Evolutionary conservation across 1,140 invertebrate genomes (phyloP), one percentile per base, ranked within the genome.

Genomic region (Rhagoletis zephyria): DNA sequence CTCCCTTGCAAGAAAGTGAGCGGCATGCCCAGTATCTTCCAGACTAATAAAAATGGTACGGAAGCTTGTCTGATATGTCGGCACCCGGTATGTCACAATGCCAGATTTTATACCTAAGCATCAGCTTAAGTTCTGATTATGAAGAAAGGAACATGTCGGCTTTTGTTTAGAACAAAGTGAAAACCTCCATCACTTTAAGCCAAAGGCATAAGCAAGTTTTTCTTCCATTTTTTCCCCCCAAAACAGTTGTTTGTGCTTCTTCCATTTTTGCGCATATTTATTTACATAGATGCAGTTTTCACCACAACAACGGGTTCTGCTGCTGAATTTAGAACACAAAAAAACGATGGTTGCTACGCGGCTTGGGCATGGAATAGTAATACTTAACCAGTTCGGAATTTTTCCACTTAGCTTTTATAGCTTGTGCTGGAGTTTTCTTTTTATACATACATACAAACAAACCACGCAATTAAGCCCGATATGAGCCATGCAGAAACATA

Each of bases 231-330:
- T 16, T 63, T 63, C 16, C 61, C 12, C 30, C 30, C 30, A 30
- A 30, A 30, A 30, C 30, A 30, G 30, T 30, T 30, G 30, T 30
- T 30, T 30, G 30, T 30, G 30, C 30, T 30, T 30, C 30, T 14
- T 42, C 51, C 10, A 10, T 5, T 56, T 56, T n/a, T 64, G 14
- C 6, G 19, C n/a, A 64, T 64, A 74, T 74, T 74, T 74, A 30
- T 30, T 30, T 30, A 30, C 30, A 30, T 30, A 48, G 5, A 4
- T 5, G 45, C 0, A 45, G 67, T 74, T 74, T 74, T 74, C 67
- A 74, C 67, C 40, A 42, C 67, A n/a, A 5, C 42, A 74, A 48
- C 67, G n/a, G 40, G 67, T 74, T 74, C 42, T 74, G 30, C 42
- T 74, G 67, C 42, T 74, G 30, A 10, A 74, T 74, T 74, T 74